A percentile compares a stretch with the other conserved stretches of the same genome.
These are phyloP conservation scores for Caenorhabditis sulstoni DNA, from an alignment of 2,888 invertebrate species.

Conservation along the genomic window DNA sequence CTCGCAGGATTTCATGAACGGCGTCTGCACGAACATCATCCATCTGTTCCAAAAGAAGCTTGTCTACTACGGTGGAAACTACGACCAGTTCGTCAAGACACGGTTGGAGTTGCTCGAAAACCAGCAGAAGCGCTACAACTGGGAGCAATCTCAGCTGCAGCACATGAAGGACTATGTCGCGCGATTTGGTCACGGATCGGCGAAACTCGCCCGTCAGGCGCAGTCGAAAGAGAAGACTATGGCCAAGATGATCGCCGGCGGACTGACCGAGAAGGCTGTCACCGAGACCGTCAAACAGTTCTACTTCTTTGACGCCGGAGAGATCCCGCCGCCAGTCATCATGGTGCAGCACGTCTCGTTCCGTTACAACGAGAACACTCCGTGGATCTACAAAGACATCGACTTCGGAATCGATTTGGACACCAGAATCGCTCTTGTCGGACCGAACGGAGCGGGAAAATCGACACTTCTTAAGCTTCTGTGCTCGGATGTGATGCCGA, in stretches of 20 bases:
- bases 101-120: slow-evolving; percentile 95
- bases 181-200: slow-evolving; percentile 98
- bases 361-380: slow-evolving; percentile 86
- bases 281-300: slow-evolving; percentile 93
- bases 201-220: slow-evolving; percentile 97
- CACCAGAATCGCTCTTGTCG: slow-evolving; percentile 93
- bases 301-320: slow-evolving; percentile 95
- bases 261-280: slow-evolving; percentile 93
- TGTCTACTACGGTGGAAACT: slow-evolving; percentile 95
- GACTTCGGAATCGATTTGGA: slow-evolving; percentile 99
- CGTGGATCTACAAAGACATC: slow-evolving; percentile 95
- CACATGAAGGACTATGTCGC: slow-evolving; percentile 99
- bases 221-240: slow-evolving; percentile 99
- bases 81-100: slow-evolving; percentile 95
- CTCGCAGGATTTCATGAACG: slow-evolving; percentile 98
- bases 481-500: slow-evolving; percentile 94
- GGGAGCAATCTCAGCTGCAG: slow-evolving; percentile 99
- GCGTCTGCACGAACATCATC: slow-evolving; percentile 92
- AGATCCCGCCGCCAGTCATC: slow-evolving; percentile 97
- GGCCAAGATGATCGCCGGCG: slow-evolving; percentile 98
- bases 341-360: slow-evolving; percentile 99
- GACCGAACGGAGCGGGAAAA: slow-evolving; percentile 98
- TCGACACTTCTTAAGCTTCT: slow-evolving; percentile 96
- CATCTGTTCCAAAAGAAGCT: slow-evolving; percentile 94
- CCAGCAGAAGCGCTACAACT: slow-evolving; percentile 98